Evolutionary conservation across 2,888 invertebrate genomes (phyloP).

Genomic region (Eucera pruinosa): DNA sequence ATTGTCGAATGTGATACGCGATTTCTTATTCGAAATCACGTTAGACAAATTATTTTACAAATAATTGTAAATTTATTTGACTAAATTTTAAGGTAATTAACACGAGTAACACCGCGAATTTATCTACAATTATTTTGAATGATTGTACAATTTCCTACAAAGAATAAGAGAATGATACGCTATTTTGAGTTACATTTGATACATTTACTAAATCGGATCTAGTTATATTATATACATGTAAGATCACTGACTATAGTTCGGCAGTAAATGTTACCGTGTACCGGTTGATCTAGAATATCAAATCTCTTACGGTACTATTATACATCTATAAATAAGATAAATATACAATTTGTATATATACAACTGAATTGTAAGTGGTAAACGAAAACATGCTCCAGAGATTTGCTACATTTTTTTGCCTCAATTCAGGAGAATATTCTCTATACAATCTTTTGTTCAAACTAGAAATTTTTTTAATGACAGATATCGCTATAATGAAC

Average conservation of each 20-base stretch:
- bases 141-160: background rate
- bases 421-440: background rate
- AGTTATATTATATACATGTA: constrained; percentile 38
- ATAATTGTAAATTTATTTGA: constrained; percentile 6
- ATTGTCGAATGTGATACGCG: background rate
- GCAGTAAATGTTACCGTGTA: constrained; percentile 28
- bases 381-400: constrained; percentile 24
- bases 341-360: constrained; percentile 48
- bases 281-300: constrained; percentile 1
- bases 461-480: constrained; percentile 23
- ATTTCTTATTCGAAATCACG: background rate
- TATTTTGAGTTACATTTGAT: background rate
- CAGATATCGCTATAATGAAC: constrained; percentile 25
- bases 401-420: constrained; percentile 19
- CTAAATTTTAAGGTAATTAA: background rate
- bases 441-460: constrained; percentile 13
- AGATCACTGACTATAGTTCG: constrained; percentile 16
- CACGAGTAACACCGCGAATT: background rate
- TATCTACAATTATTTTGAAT: background rate
- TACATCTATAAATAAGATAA: constrained; percentile 57
- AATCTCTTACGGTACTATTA: constrained; percentile 25
- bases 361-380: constrained; percentile 38
- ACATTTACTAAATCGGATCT: constrained; percentile 30
- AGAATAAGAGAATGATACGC: constrained; percentile 9
- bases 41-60: constrained; percentile 2